These are phyloP conservation scores for Onychomys arenicola DNA, from an alignment of 2,797 vertebrate genomes.

Conservation along the genomic window DNA sequence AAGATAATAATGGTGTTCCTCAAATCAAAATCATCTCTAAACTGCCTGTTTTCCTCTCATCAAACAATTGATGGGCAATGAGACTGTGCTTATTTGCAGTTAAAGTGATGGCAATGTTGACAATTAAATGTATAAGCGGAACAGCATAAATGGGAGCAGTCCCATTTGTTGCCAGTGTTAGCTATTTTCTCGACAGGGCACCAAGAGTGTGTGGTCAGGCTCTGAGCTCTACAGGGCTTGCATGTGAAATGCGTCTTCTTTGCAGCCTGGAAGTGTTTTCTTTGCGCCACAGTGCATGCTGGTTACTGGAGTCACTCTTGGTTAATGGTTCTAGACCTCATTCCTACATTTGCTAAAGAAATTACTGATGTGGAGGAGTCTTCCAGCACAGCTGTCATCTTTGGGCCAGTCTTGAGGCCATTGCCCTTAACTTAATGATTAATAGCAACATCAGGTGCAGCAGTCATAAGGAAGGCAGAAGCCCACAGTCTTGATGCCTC, in stretches of 20 bases:
- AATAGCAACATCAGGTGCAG: not conserved
- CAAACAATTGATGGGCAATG: constrained; percentile 84
- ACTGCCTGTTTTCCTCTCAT: constrained; percentile 82
- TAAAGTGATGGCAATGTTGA: constrained; percentile 84
- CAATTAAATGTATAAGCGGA: constrained; percentile 84
- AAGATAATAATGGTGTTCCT: constrained; percentile 84
- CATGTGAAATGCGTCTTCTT: not conserved
- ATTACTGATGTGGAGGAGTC: not conserved
- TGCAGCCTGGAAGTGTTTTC: not conserved
- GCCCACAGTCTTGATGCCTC: not conserved
- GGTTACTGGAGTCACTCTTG: not conserved
- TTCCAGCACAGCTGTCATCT: not conserved
- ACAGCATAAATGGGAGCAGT: constrained; percentile 79
- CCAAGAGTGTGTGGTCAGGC: not conserved
- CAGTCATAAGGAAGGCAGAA: not conserved
- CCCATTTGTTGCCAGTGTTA: constrained; percentile 82
- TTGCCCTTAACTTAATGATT: not conserved
- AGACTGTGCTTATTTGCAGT: constrained; percentile 86
- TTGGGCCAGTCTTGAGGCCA: not conserved
- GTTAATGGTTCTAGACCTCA: not conserved
- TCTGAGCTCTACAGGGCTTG: not conserved
- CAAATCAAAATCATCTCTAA: constrained; percentile 80
- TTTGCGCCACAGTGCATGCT: not conserved
- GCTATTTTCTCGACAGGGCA: constrained; percentile 73
- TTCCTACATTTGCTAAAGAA: not conserved